Conservation (phyloP, 2,113 vertebrate genomes). For the Nycticorax nycticorax region DNA sequence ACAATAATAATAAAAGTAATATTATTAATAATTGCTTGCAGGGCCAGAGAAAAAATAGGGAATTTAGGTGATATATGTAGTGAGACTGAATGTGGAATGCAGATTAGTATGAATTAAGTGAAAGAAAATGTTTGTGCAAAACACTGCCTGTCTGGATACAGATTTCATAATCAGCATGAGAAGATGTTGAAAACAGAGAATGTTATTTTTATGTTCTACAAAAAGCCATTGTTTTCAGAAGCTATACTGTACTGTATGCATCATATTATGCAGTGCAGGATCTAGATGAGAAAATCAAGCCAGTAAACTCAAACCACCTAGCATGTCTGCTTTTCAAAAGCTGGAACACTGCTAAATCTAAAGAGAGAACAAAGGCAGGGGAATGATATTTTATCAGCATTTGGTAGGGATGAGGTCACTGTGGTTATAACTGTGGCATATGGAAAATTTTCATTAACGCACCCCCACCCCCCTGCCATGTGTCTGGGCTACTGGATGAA, state of each 20-base stretch:
- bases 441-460: neutral
- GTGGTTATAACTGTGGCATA: neutral
- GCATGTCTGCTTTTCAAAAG: neutral
- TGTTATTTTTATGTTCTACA: neutral
- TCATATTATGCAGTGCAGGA: neutral
- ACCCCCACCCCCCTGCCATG: accelerated
- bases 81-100: constrained; percentile 37
- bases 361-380: neutral
- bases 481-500: neutral
- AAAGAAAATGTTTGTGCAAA: constrained; percentile 32
- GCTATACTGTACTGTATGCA: neutral
- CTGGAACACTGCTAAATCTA: neutral
- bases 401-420: neutral
- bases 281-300: neutral
- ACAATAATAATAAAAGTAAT: constrained; percentile 16
- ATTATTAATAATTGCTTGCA: neutral
- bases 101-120: constrained; percentile 51
- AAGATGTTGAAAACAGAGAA: neutral
- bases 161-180: constrained; percentile 22
- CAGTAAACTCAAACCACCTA: neutral
- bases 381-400: neutral
- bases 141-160: constrained; percentile 29
- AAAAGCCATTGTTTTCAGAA: neutral
- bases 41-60: neutral
- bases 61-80: constrained; percentile 14